Conservation (phyloP, 1,140 invertebrate genomes). For the Hypsibius dujardini region DNA sequence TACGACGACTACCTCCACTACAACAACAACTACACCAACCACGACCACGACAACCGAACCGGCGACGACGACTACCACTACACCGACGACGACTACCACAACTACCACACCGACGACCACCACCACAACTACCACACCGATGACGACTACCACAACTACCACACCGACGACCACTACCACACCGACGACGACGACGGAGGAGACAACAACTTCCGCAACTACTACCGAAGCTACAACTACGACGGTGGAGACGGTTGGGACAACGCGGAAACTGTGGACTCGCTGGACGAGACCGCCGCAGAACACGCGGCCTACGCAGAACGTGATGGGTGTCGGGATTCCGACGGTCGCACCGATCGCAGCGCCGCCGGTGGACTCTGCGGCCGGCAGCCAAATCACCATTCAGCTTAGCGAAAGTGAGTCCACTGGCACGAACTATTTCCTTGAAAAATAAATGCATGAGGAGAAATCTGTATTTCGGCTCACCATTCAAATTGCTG, state of each 20-base stretch:
- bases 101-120: conserved; percentile 13
- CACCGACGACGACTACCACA: neutral
- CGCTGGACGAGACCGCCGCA: neutral
- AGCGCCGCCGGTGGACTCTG: neutral
- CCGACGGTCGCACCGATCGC: neutral
- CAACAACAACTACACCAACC: neutral
- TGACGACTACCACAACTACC: neutral
- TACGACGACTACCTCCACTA: conserved; percentile 7
- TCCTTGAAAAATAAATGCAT: too few relatives aligned
- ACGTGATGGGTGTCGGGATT: too few relatives aligned
- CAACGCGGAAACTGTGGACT: neutral
- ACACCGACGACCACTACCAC: neutral
- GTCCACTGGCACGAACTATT: neutral
- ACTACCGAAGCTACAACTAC: conserved; percentile 3
- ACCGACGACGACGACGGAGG: neutral
- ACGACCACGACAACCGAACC: conserved; percentile 15
- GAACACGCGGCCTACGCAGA: neutral
- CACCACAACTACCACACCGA: neutral
- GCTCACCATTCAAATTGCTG: too few relatives aligned
- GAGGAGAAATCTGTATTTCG: too few relatives aligned
- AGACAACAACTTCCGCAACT: neutral
- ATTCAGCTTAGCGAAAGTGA: conserved; percentile 16
- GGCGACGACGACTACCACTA: conserved; percentile 8
- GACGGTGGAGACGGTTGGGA: neutral
- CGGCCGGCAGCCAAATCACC: neutral